A percentile compares a stretch with the other conserved stretches of the same genome.
Conservation (phyloP, 2,888 invertebrate genomes). For the Trichopoda pennipes region DNA sequence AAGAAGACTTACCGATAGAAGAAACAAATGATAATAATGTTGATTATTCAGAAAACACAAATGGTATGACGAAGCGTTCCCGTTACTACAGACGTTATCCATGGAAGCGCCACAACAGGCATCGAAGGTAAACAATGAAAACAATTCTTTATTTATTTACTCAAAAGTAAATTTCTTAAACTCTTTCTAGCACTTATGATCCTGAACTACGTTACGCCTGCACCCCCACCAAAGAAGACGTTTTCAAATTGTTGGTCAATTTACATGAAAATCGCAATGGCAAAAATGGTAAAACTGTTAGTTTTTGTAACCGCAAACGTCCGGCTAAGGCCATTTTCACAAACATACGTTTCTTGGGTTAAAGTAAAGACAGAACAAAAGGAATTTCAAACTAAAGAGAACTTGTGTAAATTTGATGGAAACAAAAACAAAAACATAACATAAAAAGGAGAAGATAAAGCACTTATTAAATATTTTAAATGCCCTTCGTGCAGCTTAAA, state of each 20-base stretch:
- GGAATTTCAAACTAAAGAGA: not conserved
- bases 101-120: slow-evolving; percentile 84
- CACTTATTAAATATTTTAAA: slow-evolving; percentile 37
- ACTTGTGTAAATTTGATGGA: slow-evolving; percentile 35
- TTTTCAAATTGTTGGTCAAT: slow-evolving; percentile 83
- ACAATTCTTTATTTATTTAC: not conserved
- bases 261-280: slow-evolving; percentile 84
- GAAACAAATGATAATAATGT: slow-evolving; percentile 70
- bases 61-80: slow-evolving; percentile 81
- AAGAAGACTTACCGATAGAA: slow-evolving; percentile 71
- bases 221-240: slow-evolving; percentile 84
- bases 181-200: slow-evolving; percentile 81
- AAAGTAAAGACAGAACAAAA: slow-evolving; percentile 65
- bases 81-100: slow-evolving; percentile 85
- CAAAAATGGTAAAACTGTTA: slow-evolving; percentile 82
- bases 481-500: slow-evolving; percentile 65
- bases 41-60: slow-evolving; percentile 64
- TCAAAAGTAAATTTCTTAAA: slow-evolving; percentile 9
- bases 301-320: slow-evolving; percentile 85
- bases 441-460: slow-evolving; percentile 38
- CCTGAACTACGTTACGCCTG: slow-evolving; percentile 84
- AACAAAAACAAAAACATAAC: not conserved
- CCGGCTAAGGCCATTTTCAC: slow-evolving; percentile 84
- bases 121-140: slow-evolving; percentile 75
- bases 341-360: slow-evolving; percentile 85